phyloP scores from a whole-genome alignment of 2,888 invertebrate species.

The Ditula angustiorana region DNA sequence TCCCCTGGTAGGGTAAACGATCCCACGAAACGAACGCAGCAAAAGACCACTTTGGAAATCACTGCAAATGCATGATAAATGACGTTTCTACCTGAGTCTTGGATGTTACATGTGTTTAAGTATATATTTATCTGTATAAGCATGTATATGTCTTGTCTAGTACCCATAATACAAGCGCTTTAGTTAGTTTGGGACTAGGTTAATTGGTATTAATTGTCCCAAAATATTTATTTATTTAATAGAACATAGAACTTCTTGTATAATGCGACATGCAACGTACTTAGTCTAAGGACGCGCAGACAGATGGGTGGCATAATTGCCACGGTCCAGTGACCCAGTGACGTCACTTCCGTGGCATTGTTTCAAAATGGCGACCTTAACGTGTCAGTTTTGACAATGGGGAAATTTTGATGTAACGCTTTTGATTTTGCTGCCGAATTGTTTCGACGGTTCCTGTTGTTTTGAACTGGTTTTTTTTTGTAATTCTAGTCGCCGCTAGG shows the following conservation, averaged over 20 bases:
- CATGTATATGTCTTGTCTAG: too few species aligned
- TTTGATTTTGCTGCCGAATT: constrained; percentile 51
- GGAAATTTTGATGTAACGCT: constrained; percentile 58
- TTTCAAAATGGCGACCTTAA: constrained; percentile 65
- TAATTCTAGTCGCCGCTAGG: not conserved
- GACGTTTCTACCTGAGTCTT: too few species aligned
- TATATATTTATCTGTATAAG: too few species aligned
- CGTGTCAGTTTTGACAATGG: constrained; percentile 50
- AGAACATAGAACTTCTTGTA: constrained; percentile 1
- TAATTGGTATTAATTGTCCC: too few species aligned
- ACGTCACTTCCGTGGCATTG: constrained; percentile 61
- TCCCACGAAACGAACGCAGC: too few species aligned
- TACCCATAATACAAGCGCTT: too few species aligned
- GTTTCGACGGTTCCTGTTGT: constrained; percentile 35
- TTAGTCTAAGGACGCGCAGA: constrained; percentile 9
- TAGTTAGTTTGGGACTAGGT: too few species aligned
- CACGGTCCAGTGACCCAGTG: constrained; percentile 49
- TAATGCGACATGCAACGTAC: constrained; percentile 23
- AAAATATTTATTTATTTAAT: too few species aligned
- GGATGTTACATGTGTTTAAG: too few species aligned
- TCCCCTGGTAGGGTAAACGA: too few species aligned
- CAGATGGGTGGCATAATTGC: constrained; percentile 44
- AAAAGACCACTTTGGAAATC: too few species aligned
- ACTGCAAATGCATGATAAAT: too few species aligned
- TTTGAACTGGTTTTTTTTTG: not conserved